Evolutionary conservation across 2,888 invertebrate species (phyloP), one percentile per base, ranked within the genome.

Genomic region (Diarsia brunnea): DNA sequence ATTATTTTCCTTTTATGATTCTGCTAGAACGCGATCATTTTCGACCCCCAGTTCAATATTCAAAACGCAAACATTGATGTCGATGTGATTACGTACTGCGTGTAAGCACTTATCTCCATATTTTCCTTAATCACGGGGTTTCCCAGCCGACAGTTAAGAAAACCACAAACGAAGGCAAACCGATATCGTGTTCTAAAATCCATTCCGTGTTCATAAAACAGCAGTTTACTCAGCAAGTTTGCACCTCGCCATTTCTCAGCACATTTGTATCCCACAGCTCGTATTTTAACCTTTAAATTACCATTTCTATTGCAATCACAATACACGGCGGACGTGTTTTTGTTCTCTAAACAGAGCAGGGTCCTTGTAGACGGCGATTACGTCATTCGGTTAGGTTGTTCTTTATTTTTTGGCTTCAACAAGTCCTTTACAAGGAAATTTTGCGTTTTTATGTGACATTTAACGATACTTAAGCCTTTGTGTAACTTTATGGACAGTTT

Each of bases 231-330:
- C 47, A 60, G 63, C 69, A 68, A 77, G 43, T 85, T 81, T 77
- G 77, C 82, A 81, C 73, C 60, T 76, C 61, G 61, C 65, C 21
- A 69, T 84, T 78, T 74, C 78, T 74, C 51, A 70, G 78, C 55
- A 82, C 60, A 82, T 61, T 85, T 82, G 73, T 69, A 69, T 64
- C 78, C 70, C 60, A 27, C 65, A 55, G 67, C 55, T 74, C 61
- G 69, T 76, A 74, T 75, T 75, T 84, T 82, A 79, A 78, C 82
- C 76, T 86, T 75, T 75, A 88, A 78, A 86, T 86, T 81, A 82
- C 79, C 78, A 88, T 86, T 86, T 84, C 73, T 75, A 84, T 80
- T 74, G 77, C 86, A 73, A 75, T 74, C 80, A 84, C 84, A 86
- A 81, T 73, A 71, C 75, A 65, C 64, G 55, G 55, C 65, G 67